Evolutionary conservation across 1,140 invertebrate genomes (phyloP).

Genomic region (Nasonia giraulti): DNA sequence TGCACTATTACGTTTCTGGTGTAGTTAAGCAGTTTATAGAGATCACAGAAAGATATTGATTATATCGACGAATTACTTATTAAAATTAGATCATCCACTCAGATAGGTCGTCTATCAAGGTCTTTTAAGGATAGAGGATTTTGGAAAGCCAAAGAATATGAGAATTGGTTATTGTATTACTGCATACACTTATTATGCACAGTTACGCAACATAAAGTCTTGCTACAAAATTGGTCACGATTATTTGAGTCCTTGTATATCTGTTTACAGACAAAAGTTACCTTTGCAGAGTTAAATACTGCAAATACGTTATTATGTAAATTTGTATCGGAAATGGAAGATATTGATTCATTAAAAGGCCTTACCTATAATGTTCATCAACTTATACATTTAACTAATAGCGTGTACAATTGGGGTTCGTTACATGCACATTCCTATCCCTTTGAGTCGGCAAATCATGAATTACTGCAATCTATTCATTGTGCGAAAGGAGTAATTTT

Average conservation of each 20-base stretch:
- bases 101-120: neutral
- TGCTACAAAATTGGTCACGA: neutral
- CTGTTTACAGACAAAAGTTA: too few relatives aligned
- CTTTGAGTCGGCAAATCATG: too few relatives aligned
- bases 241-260: neutral
- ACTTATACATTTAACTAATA: neutral
- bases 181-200: neutral
- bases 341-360: neutral
- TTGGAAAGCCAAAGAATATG: conserved; percentile 9
- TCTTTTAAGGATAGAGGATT: neutral
- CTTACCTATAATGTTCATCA: conserved; percentile 5
- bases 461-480: too few relatives aligned
- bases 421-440: neutral
- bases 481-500: too few relatives aligned
- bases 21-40: conserved; percentile 10
- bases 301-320: neutral
- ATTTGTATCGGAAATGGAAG: neutral
- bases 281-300: neutral
- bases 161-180: conserved; percentile 11
- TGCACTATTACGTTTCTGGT: neutral
- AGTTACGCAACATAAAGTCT: neutral
- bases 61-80: neutral
- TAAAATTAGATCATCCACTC: neutral
- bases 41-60: neutral
- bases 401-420: neutral